These are phyloP conservation scores for Macaria notata DNA, from an alignment of 2,888 invertebrate species.

Conservation along the genomic window DNA sequence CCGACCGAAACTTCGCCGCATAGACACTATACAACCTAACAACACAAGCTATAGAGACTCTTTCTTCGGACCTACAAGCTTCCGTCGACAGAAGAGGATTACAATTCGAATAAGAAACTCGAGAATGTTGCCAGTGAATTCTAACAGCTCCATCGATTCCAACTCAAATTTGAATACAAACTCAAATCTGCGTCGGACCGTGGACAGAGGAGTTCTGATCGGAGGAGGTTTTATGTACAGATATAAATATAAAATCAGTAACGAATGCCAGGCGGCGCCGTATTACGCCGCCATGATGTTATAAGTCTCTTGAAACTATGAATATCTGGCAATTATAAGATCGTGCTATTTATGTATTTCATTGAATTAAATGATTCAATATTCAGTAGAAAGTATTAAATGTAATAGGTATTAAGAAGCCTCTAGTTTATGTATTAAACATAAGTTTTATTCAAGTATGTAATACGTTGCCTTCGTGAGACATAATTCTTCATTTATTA, in stretches of 20 bases:
- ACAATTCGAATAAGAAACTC: slow-evolving; percentile 64
- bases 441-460: no score
- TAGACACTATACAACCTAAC: slow-evolving; percentile 39
- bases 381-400: no score
- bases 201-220: slow-evolving; percentile 44
- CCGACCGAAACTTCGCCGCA: slow-evolving; percentile 52
- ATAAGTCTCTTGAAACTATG: slow-evolving; percentile 41
- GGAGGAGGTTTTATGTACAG: slow-evolving; percentile 67
- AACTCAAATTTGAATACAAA: no score
- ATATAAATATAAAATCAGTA: slow-evolving; percentile 68
- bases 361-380: no score
- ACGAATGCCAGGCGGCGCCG: slow-evolving; percentile 56
- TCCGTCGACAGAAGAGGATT: slow-evolving; percentile 47
- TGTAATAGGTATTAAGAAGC: no score
- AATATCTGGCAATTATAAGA: background rate
- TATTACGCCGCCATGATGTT: slow-evolving; percentile 67
- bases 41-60: slow-evolving; percentile 43
- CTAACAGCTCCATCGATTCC: background rate
- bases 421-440: no score
- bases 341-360: no score
- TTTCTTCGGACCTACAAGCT: slow-evolving; percentile 61
- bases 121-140: slow-evolving; percentile 37
- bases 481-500: no score
- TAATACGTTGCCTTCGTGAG: no score
- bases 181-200: no score